Evolutionary conservation across 92 coral and sea anemone species (phyloP).

Genomic region (Hydrozoanthus gracilis): DNA sequence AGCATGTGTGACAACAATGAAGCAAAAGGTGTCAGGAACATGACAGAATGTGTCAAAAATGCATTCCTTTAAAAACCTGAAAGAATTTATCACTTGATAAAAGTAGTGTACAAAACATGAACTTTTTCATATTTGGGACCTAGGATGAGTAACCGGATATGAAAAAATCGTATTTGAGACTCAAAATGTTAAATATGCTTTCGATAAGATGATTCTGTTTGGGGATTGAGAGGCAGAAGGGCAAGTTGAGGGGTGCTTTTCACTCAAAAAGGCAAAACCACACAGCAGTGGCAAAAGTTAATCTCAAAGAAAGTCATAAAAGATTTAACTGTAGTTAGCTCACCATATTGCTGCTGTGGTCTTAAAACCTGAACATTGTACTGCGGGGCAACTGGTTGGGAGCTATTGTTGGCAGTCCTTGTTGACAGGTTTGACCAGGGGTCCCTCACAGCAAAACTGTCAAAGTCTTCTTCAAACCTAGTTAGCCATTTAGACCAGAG

Average conservation of each 20-base stretch:
- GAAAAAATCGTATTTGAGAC: not conserved
- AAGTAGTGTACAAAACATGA: not conserved
- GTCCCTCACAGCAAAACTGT: constrained; percentile 76
- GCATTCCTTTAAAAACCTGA: not conserved
- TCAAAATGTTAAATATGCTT: not conserved
- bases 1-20: not conserved
- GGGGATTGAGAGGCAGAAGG: no score
- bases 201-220: no score
- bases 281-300: no score
- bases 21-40: not conserved
- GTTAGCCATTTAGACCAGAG: not conserved
- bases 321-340: not conserved
- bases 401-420: constrained; percentile 47
- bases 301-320: no score
- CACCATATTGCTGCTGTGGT: constrained; percentile 55
- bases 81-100: not conserved
- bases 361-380: constrained; percentile 14
- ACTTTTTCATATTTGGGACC: not conserved
- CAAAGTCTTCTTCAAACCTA: constrained; percentile 73
- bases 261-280: no score
- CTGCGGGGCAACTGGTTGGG: constrained; percentile 46
- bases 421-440: constrained; percentile 85
- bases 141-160: not conserved
- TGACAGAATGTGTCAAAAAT: not conserved
- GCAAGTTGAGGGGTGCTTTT: no score